phyloP scores from a whole-genome alignment of 2,888 invertebrate genomes.

The Leucophenga montana region DNA sequence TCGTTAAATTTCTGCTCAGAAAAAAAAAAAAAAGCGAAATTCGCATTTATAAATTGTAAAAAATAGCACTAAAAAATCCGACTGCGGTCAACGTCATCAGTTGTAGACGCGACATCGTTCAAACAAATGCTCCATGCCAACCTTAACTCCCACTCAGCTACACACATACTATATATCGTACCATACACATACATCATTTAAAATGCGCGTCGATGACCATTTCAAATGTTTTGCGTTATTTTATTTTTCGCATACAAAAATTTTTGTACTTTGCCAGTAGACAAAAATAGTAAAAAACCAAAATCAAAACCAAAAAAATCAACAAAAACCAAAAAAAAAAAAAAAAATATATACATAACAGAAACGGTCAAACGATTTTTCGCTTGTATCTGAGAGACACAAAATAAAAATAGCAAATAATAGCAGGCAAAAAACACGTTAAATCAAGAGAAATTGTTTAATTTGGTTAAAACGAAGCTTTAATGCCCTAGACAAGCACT shows the following conservation, averaged over 20 bases:
- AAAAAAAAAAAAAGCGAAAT: conserved; percentile 42
- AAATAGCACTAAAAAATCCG: background rate
- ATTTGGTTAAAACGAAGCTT: background rate
- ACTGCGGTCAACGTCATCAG: conserved; percentile 5
- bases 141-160: background rate
- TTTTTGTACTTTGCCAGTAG: conserved; percentile 43
- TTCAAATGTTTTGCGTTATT: conserved; percentile 55
- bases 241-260: conserved; percentile 30
- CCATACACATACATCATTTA: conserved; percentile 61
- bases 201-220: conserved; percentile 69
- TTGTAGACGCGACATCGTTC: conserved; percentile 2
- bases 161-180: conserved; percentile 24
- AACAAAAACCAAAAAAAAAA: conserved; percentile 25
- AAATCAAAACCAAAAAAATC: conserved; percentile 1
- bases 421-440: background rate
- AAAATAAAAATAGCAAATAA: conserved; percentile 20
- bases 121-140: conserved; percentile 30
- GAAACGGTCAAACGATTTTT: conserved; percentile 53
- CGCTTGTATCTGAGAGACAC: conserved; percentile 45
- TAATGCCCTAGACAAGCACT: background rate
- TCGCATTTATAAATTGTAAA: conserved; percentile 25
- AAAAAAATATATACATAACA: conserved; percentile 32
- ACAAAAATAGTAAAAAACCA: conserved; percentile 57
- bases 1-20: conserved; percentile 28
- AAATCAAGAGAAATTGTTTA: background rate